Conservation (phyloP, 2,113 vertebrate species). For the Rhinolophus sinicus region DNA sequence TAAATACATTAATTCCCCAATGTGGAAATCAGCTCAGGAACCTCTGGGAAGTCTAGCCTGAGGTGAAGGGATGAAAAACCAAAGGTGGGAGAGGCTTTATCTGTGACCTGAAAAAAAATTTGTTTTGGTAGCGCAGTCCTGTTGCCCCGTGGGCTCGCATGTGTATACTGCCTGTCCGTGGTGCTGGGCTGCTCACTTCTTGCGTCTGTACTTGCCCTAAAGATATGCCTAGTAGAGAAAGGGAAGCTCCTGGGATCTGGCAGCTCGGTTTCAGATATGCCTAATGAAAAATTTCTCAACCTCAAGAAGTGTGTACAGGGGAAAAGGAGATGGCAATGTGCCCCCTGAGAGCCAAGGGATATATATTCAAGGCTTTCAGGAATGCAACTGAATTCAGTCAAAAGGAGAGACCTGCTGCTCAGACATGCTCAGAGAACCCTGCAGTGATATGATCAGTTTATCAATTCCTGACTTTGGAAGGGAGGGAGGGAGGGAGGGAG, state of each 20-base stretch:
- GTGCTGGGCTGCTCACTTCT: not conserved
- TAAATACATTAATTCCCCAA: not conserved
- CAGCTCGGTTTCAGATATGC: not conserved
- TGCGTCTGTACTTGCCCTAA: not conserved
- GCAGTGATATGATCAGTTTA: not conserved
- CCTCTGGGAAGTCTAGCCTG: not conserved
- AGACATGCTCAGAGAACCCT: too few species aligned
- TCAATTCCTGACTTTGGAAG: not conserved
- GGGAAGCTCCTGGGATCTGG: not conserved
- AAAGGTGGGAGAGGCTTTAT: not conserved
- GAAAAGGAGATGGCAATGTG: not conserved
- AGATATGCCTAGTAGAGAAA: not conserved
- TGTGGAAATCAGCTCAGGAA: not conserved
- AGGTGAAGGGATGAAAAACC: not conserved
- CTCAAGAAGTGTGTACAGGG: too few species aligned
- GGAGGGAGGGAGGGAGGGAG: fast-evolving
- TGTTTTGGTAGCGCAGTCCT: not conserved
- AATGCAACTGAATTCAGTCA: not conserved
- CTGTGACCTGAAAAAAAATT: not conserved
- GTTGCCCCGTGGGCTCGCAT: not conserved
- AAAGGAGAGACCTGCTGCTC: not conserved
- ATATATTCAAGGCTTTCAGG: not conserved
- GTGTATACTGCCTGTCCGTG: not conserved
- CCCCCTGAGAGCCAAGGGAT: not conserved
- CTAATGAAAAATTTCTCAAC: not conserved